These are phyloP conservation scores for Ginglymostoma cirratum DNA, from an alignment of 2,113 vertebrate species.

Conservation along the genomic window DNA sequence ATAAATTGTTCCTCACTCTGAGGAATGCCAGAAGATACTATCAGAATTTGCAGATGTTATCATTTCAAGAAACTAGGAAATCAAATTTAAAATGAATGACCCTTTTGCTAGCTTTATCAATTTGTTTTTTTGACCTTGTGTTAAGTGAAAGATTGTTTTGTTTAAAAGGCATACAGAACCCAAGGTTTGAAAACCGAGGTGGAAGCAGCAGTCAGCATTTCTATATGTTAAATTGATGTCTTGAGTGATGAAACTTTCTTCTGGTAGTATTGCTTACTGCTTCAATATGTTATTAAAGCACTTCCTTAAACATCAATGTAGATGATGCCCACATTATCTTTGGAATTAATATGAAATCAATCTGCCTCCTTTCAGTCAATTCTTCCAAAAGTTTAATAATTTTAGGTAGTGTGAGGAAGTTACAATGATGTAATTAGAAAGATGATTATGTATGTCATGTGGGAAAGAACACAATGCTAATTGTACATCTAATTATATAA, in stretches of 20 bases:
- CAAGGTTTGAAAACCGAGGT: background rate
- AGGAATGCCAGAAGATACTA: background rate
- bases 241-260: too few relatives aligned
- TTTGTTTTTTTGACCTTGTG: background rate
- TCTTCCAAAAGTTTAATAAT: background rate
- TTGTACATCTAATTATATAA: background rate
- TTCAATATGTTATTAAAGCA: too few relatives aligned
- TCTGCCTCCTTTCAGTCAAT: background rate
- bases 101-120: background rate
- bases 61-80: background rate
- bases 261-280: too few relatives aligned
- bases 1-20: background rate
- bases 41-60: background rate
- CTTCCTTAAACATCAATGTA: too few relatives aligned
- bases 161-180: background rate
- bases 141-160: background rate
- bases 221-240: background rate
- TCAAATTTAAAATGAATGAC: background rate
- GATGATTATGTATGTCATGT: background rate
- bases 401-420: background rate
- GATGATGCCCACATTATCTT: too few relatives aligned
- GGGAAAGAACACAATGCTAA: background rate
- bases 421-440: background rate
- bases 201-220: background rate
- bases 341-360: background rate